Percentiles rank a stretch among this genome's conserved stretches.
phyloP scores from a whole-genome alignment of 2,888 invertebrate genomes.

The Drosophila diplacantha region DNA sequence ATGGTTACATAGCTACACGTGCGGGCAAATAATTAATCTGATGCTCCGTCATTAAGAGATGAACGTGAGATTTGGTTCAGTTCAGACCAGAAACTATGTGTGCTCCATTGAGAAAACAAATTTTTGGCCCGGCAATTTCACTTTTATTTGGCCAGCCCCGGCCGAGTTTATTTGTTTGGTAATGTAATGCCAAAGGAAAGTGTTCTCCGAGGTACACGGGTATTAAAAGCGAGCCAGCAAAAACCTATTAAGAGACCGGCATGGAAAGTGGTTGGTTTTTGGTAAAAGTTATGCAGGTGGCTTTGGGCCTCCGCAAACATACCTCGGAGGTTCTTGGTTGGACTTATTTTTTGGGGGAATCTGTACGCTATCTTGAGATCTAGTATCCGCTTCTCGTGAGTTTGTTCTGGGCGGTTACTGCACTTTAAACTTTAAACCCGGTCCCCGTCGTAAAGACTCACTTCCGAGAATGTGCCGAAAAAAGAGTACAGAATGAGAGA shows the following conservation, averaged over 20 bases:
- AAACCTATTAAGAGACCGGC: slow-evolving; percentile 18
- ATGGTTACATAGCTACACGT: slow-evolving; percentile 54
- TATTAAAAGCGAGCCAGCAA: slow-evolving; percentile 16
- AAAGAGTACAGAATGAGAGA: slow-evolving; percentile 32
- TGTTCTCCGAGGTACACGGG: slow-evolving; percentile 49
- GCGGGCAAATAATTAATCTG: slow-evolving; percentile 54
- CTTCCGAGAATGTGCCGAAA: slow-evolving; percentile 53
- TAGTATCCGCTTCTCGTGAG: slow-evolving; percentile 1
- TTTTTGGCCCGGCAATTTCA: slow-evolving; percentile 49
- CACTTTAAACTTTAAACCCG: slow-evolving; percentile 46
- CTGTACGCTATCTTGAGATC: slow-evolving; percentile 21
- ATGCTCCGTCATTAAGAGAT: slow-evolving; percentile 67
- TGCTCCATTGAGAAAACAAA: slow-evolving; percentile 30
- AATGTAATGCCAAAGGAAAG: slow-evolving; percentile 66
- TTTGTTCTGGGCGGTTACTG: slow-evolving; percentile 27
- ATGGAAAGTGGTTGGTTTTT: slow-evolving; percentile 26
- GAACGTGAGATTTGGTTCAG: slow-evolving; percentile 63
- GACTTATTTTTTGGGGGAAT: neutral
- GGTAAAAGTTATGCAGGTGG: slow-evolving; percentile 35
- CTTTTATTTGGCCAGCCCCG: slow-evolving; percentile 57
- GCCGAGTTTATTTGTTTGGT: slow-evolving; percentile 31
- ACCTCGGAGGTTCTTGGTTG: neutral
- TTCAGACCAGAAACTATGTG: slow-evolving; percentile 24
- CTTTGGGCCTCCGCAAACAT: slow-evolving; percentile 18
- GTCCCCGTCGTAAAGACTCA: slow-evolving; percentile 16